phyloP scores from a whole-genome alignment of 2,113 vertebrate genomes.

The Heptranchias perlo region DNA sequence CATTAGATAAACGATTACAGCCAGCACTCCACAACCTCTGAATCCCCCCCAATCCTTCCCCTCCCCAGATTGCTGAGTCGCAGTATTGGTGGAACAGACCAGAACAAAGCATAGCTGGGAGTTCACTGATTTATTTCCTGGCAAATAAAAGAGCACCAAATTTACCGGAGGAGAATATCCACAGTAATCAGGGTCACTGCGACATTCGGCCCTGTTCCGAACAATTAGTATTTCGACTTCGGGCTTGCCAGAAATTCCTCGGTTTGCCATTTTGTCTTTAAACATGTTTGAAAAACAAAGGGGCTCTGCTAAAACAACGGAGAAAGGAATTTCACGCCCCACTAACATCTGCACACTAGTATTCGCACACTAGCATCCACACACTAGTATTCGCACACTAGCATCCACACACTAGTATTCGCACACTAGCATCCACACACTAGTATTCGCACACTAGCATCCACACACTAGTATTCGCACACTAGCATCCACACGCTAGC shows the following conservation, averaged over 20 bases:
- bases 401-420: too few relatives aligned
- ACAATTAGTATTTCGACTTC: neutral
- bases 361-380: too few relatives aligned
- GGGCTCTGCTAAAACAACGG: neutral
- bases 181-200: neutral
- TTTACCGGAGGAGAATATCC: neutral
- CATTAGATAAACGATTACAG: neutral
- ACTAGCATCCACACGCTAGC: too few relatives aligned
- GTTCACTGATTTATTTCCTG: neutral
- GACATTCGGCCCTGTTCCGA: neutral
- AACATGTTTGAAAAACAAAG: neutral
- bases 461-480: too few relatives aligned
- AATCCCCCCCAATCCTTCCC: neutral
- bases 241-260: neutral
- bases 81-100: neutral
- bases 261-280: neutral
- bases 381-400: too few relatives aligned
- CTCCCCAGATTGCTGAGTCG: too few relatives aligned
- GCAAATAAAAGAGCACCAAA: too few relatives aligned
- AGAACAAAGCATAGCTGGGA: neutral
- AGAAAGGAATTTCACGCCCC: too few relatives aligned
- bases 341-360: too few relatives aligned
- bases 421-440: too few relatives aligned
- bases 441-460: too few relatives aligned
- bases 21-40: neutral